Base-by-base conservation (phyloP, 2,113 vertebrate genomes). In the Chlamydotis undulata region DNA sequence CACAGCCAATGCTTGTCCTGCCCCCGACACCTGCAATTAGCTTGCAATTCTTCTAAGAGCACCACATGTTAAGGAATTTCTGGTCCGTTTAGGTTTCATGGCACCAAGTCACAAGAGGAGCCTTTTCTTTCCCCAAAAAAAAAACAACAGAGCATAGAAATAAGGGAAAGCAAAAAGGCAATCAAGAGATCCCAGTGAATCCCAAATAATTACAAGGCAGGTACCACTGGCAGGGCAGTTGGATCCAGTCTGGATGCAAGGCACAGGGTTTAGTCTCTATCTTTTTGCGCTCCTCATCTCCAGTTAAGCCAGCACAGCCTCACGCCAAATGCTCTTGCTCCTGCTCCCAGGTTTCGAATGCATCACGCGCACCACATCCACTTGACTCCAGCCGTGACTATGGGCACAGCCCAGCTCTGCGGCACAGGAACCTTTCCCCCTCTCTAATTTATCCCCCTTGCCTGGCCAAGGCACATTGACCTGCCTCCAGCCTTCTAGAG, bases 301-400 rank as follows among this genome's bases (percentile, higher is more conserved):
- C 0, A 41, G 19, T 52, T 59, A 64, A 71, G 21, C 18, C 84
- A 74, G 49, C 49, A 26, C 23, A 25, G 53, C 8, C 29, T 76
- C 81, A 25, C 79, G 21, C 19, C 9, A 1, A 19, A 18, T 2
- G 14, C 28, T 71, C 57, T 7, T 24, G 21, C 31, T 75, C 53
- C 9, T 8, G 24, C 24, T 74, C 83, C 65, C 47, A 21, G 1
- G 28, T 68, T 68, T 14, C 63, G 2, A 0, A 37, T 1, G 45
- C 53, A 26, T 4, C 7, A 0, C 4, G 0, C 14, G 23, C 41
- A 5, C 35, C 6, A 2, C 60, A 53, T 35, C 77, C 64, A 47
- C 73, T 23, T 47, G 39, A 60, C 37, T 80, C 61, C 71, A 52
- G 75, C 70, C 4, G 2, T 25, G 73, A 56, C 39, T 23, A 8